These are phyloP conservation scores for Phalacrocorax aristotelis DNA, from an alignment of 2,113 vertebrate genomes.

Conservation along the genomic window DNA sequence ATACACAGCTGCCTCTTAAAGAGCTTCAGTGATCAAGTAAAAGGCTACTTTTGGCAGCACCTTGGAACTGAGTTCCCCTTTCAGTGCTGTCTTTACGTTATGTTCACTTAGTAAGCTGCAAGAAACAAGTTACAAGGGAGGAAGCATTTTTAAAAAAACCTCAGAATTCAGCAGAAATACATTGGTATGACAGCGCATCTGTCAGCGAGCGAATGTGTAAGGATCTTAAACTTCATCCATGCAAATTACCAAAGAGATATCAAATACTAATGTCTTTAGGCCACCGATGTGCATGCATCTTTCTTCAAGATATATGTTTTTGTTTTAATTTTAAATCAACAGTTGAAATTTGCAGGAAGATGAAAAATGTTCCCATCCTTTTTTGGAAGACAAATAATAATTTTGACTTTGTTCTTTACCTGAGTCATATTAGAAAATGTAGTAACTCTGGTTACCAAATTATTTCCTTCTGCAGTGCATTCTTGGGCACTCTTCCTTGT, in stretches of 20 bases:
- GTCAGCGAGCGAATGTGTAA: background rate
- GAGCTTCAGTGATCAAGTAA: background rate
- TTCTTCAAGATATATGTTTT: background rate
- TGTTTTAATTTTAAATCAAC: background rate
- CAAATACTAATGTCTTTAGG: background rate
- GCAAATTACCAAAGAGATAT: background rate
- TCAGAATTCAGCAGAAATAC: background rate
- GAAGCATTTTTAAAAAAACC: background rate
- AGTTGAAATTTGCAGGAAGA: background rate
- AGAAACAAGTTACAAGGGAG: background rate
- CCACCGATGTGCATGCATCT: background rate
- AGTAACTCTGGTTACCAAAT: slow-evolving; percentile 7
- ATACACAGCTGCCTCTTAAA: background rate
- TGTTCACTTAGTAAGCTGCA: background rate
- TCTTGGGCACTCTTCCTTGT: background rate
- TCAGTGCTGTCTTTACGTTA: background rate
- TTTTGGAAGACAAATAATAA: background rate
- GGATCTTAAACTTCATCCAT: background rate
- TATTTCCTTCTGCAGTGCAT: background rate
- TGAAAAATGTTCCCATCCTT: background rate
- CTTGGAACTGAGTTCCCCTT: background rate
- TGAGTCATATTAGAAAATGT: slow-evolving; percentile 9
- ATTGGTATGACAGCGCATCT: background rate
- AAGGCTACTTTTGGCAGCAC: background rate
- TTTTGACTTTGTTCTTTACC: slow-evolving; percentile 11